Base-by-base conservation (phyloP, 2,797 vertebrate species). In the Lithobates sylvaticus region DNA sequence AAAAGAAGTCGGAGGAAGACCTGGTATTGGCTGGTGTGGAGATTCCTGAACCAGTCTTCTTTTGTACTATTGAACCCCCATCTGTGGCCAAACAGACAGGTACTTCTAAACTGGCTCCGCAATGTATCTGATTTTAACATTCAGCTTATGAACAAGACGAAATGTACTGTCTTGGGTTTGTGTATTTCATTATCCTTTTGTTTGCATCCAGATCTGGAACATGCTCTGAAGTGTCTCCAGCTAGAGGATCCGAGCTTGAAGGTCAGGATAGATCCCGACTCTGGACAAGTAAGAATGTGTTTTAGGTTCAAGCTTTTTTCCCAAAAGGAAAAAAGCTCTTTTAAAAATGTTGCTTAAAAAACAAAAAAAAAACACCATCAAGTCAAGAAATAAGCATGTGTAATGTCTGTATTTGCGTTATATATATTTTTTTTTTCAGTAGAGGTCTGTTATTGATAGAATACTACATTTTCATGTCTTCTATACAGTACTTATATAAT, bases 191-290 rank as follows among this genome's bases (percentile, higher is more conserved):
- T 23, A 18, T 72, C 16, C 12, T 58, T 26, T 61, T 61, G 15
- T 90, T 90, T 88, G 77, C 58, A 0, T 83, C 6, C 88, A 99
- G 98, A 98, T 90, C 95, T 99, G 81, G 98, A 99, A 89, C 94
- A 96, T 18, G 98, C 97, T 0, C 92, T 99, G 77, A 94, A 86
- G 87, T 97, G 96, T 90, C 95, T 99, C 81, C 97, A 99, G 91
- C 96, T 96, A 91, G 98, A 99, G 94, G 98, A 99, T 93, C 98
- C 98, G 87, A 99, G 98, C 89, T 95, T 99, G 58, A 99, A 98
- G 95, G 97, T 98, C 90, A 95, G 94, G 89, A 86, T 92, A 18
- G 98, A 99, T 93, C 93, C 96, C 0, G 97, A 99, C 88, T 98
- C 97, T 88, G 97, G 98, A 89, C 98, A 99, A 94, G 97, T 99